Conservation (phyloP, 2,113 vertebrate genomes). For the Chascanopsetta lugubris region DNA sequence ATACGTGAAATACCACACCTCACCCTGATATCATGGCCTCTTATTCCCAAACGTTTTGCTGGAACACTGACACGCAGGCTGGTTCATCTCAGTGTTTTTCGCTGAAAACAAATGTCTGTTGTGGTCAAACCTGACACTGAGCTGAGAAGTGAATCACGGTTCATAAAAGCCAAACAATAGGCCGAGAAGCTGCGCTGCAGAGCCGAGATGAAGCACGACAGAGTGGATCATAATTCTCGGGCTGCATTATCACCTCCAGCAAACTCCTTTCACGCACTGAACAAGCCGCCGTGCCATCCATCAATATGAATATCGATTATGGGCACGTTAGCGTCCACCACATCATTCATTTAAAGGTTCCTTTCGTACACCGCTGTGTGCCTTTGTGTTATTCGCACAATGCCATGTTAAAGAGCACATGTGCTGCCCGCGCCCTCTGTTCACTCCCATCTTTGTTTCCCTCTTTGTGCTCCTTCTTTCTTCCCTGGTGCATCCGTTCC, state of each 20-base stretch:
- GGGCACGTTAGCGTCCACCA: not conserved
- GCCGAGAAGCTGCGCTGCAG: not conserved
- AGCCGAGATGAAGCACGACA: not conserved
- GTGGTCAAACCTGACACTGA: too few species aligned
- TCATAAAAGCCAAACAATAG: not conserved
- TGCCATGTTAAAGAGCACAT: not conserved
- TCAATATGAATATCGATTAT: too few species aligned
- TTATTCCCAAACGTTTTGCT: too few species aligned
- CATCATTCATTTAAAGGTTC: not conserved
- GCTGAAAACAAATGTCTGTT: too few species aligned
- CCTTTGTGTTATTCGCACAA: constrained; percentile 2
- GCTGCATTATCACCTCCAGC: not conserved
- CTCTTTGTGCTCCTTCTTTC: constrained; percentile 21
- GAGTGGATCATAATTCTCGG: not conserved
- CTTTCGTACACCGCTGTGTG: not conserved
- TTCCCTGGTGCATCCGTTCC: constrained; percentile 12
- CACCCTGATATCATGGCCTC: too few species aligned
- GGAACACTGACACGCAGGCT: too few species aligned
- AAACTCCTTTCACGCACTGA: not conserved
- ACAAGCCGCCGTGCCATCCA: not conserved
- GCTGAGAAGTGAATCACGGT: too few species aligned
- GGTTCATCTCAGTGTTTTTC: too few species aligned
- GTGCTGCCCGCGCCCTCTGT: constrained; percentile 3
- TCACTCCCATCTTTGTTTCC: constrained; percentile 22
- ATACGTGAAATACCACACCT: too few species aligned